phyloP scores from a whole-genome alignment of 1,140 invertebrate species.

The Drosophila sucinea region DNA sequence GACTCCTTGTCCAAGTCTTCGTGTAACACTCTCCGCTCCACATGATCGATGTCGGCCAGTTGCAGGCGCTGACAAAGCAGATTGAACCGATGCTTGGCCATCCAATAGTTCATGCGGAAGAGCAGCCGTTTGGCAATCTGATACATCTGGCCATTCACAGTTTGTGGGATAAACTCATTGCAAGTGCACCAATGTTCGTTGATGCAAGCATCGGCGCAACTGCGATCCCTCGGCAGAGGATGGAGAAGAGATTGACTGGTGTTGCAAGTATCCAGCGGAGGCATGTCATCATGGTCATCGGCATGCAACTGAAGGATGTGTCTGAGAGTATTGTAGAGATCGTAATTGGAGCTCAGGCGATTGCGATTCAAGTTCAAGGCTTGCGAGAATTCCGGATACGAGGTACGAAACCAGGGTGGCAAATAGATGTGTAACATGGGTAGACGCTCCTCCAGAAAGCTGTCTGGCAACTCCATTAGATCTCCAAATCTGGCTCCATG shows the following conservation, averaged over 20 bases:
- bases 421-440: constrained; percentile 92
- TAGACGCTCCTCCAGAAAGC: constrained; percentile 93
- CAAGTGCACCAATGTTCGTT: constrained; percentile 91
- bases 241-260: constrained; percentile 88
- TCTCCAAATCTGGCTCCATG: constrained; percentile 95
- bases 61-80: constrained; percentile 32
- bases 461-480: constrained; percentile 86
- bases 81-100: constrained; percentile 26
- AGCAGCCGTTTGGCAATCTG: constrained; percentile 82
- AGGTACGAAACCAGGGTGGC: constrained; percentile 88
- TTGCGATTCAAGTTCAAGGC: constrained; percentile 89
- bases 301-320: constrained; percentile 77
- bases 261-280: constrained; percentile 81
- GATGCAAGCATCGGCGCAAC: constrained; percentile 89
- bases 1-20: constrained; percentile 33
- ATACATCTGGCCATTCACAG: constrained; percentile 75
- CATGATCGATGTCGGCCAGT: constrained; percentile 30
- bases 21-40: constrained; percentile 15
- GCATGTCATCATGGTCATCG: not conserved
- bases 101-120: constrained; percentile 79
- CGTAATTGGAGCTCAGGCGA: constrained; percentile 91
- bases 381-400: constrained; percentile 86
- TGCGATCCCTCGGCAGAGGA: constrained; percentile 86
- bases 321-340: constrained; percentile 88
- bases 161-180: constrained; percentile 82